Evolutionary conservation across 2,797 vertebrate genomes (phyloP).

Genomic region (Chaetodon trifasciatus): DNA sequence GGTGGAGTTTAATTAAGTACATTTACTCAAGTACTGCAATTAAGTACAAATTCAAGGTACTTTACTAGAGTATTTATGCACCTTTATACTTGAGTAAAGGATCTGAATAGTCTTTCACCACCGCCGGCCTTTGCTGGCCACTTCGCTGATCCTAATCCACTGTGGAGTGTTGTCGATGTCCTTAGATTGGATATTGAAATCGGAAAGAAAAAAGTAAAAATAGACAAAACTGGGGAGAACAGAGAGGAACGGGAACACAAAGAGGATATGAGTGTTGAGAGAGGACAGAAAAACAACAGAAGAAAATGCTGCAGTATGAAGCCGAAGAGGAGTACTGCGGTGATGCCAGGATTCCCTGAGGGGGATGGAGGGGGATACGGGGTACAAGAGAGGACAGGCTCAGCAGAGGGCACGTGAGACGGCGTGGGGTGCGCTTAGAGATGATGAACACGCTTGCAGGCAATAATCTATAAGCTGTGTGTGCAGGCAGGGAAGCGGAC

Average conservation of each 20-base stretch:
- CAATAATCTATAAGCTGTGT: conserved; percentile 61
- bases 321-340: background rate
- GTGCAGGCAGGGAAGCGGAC: conserved; percentile 41
- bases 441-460: conserved; percentile 50
- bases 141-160: background rate
- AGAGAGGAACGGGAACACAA: background rate
- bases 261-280: background rate
- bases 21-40: background rate
- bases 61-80: background rate
- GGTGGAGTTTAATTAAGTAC: background rate
- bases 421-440: conserved; percentile 36
- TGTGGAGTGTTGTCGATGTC: background rate
- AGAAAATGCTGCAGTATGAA: conserved; percentile 1
- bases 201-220: background rate
- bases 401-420: conserved; percentile 57
- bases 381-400: conserved; percentile 39
- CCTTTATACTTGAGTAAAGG: background rate
- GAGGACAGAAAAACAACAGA: background rate
- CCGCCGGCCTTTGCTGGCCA: background rate
- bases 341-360: conserved; percentile 45
- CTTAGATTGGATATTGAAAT: background rate
- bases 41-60: background rate
- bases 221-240: background rate
- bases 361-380: conserved; percentile 20
- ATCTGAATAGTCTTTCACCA: background rate